Conservation (phyloP, 2,888 invertebrate species). For the Dichetophora obliterata region DNA sequence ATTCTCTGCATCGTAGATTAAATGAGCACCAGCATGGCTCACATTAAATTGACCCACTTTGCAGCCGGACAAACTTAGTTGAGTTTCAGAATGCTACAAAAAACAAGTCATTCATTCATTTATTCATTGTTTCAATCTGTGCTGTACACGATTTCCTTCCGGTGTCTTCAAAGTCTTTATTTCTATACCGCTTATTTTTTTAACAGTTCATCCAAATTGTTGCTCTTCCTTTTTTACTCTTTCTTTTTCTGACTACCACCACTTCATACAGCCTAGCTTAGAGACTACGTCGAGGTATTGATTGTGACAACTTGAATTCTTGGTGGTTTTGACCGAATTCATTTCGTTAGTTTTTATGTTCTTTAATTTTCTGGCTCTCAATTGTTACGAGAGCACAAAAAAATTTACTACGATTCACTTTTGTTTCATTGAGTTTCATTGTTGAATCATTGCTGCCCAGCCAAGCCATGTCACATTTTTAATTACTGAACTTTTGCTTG, state of each 20-base stretch:
- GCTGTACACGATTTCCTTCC: slow-evolving; percentile 10
- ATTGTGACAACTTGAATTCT: slow-evolving; percentile 19
- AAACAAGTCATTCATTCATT: neutral
- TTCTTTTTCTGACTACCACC: neutral
- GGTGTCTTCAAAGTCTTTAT: slow-evolving; percentile 5
- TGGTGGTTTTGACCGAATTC: slow-evolving; percentile 17
- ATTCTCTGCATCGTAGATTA: slow-evolving; percentile 13
- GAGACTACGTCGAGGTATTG: neutral
- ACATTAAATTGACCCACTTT: slow-evolving; percentile 31
- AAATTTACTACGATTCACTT: slow-evolving; percentile 22
- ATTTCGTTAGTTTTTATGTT: slow-evolving; percentile 13
- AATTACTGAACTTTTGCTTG: slow-evolving; percentile 55
- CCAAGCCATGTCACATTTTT: slow-evolving; percentile 49
- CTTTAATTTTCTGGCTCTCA: neutral
- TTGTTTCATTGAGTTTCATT: slow-evolving; percentile 39
- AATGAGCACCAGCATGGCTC: slow-evolving; percentile 24
- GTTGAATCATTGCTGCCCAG: slow-evolving; percentile 26
- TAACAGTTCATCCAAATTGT: neutral
- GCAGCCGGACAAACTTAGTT: neutral
- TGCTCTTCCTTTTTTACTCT: neutral
- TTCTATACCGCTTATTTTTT: neutral
- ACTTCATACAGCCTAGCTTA: too few species aligned
- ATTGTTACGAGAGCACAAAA: neutral
- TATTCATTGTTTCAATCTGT: slow-evolving; percentile 27
- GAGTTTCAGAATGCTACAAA: neutral